These are phyloP conservation scores for Megalops cyprinoides DNA, from an alignment of 2,797 vertebrate species.

Conservation along the genomic window DNA sequence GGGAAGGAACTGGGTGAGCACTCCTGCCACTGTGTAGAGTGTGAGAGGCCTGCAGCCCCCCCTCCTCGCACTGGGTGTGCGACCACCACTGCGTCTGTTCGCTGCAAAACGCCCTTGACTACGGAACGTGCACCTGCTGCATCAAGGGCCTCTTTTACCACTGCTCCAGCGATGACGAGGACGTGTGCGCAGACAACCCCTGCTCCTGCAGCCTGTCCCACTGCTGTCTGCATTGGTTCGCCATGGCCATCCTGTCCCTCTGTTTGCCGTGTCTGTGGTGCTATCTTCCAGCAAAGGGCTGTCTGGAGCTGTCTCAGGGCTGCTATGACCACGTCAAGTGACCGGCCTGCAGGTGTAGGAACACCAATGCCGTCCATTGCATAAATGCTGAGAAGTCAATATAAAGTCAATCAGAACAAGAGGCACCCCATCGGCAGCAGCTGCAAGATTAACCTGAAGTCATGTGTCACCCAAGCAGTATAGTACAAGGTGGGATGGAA, in stretches of 20 bases:
- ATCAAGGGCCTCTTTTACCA: slow-evolving; percentile 97
- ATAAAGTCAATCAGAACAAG: slow-evolving; percentile 58
- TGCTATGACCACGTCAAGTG: slow-evolving; percentile 84
- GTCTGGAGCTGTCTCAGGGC: slow-evolving; percentile 86
- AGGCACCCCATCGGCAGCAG: no score
- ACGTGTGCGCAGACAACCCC: slow-evolving; percentile 92
- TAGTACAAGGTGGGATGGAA: not conserved
- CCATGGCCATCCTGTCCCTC: slow-evolving; percentile 83
- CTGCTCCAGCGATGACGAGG: slow-evolving; percentile 96
- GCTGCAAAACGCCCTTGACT: slow-evolving; percentile 83
- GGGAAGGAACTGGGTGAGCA: slow-evolving; percentile 67
- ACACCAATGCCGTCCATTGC: slow-evolving; percentile 75
- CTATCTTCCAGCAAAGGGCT: slow-evolving; percentile 92
- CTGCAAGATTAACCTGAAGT: no score
- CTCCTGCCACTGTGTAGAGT: slow-evolving; percentile 80
- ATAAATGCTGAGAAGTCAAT: slow-evolving; percentile 78
- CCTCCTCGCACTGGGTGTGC: slow-evolving; percentile 93
- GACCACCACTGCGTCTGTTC: slow-evolving; percentile 92
- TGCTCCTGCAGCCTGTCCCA: slow-evolving; percentile 90
- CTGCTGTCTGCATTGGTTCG: slow-evolving; percentile 88
- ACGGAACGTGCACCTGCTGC: slow-evolving; percentile 93
- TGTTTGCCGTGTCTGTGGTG: slow-evolving; percentile 93
- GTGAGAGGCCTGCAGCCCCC: slow-evolving; percentile 77
- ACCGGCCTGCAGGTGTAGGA: slow-evolving; percentile 91
- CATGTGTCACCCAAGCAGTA: no score